Evolutionary conservation across 2,797 vertebrate species (phyloP), one percentile per base, ranked within the genome.

Genomic region (Gymnothorax javanicus): DNA sequence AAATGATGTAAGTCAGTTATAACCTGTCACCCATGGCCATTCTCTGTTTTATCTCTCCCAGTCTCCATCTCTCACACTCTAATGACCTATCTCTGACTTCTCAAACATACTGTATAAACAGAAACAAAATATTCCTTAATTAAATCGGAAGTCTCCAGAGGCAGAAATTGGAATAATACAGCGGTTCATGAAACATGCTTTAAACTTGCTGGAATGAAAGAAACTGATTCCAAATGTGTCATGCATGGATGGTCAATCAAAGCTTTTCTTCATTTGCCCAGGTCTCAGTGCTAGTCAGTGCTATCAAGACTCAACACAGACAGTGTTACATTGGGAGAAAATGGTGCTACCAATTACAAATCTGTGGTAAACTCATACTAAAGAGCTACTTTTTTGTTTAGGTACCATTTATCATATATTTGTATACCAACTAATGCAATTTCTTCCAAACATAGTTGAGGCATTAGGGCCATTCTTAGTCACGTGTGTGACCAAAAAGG

Each of bases 141-240:
- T 56, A 81, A 81, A 54, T 17, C 50, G 52, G 7, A 81, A n/a
- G 43, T 81, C 77, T 43, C 73, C 50, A 54, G 23, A 81, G 50
- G 17, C 75, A 79, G 75, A 79, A 79, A 79, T 52, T 43, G 50
- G 75, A 20, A 43, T 81, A 54, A 56, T 56, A 81, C 77, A 81
- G n/a, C n/a, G 77, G 50, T 81, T 81, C 77, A 54, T 52, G 56
- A 81, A 81, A 81, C 77, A 81, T 81, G 77, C 77, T 81, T 81
- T 81, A 81, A 81, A 54, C 77, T 81, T 6, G 23, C 77, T n/a
- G 77, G 77, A 81, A 81, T 81, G 77, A 54, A 52, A 56, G 77
- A 81, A 81, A 81, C 56, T 81, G 52, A 7, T 81, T 81, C 77
- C 77, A 81, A 7, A 43, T 81, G 77, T 81, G 77, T 81, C 52